Conservation (phyloP, 2,113 vertebrate species). For the Clarias gariepinus region DNA sequence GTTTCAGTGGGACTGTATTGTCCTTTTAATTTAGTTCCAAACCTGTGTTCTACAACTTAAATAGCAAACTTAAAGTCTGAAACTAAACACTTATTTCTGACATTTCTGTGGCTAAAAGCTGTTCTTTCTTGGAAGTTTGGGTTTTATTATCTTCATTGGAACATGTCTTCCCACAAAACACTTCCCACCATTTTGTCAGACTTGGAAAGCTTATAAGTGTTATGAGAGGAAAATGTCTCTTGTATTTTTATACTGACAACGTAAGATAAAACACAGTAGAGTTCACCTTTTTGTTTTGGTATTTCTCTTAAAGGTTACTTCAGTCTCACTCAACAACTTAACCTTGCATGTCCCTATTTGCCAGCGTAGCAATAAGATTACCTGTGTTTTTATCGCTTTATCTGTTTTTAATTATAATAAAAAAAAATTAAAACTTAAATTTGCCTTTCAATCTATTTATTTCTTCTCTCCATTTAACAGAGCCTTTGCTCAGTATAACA, state of each 20-base stretch:
- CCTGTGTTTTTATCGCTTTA: not conserved
- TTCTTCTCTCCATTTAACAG: slow-evolving; percentile 65
- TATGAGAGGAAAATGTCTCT: not conserved
- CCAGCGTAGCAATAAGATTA: not conserved
- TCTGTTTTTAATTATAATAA: not conserved
- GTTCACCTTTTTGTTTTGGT: not conserved
- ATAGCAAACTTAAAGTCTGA: not conserved
- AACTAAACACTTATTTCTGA: not conserved
- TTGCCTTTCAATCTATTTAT: not conserved
- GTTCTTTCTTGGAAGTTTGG: not conserved
- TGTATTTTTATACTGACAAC: not conserved
- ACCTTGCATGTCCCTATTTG: not conserved
- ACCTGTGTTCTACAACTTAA: not conserved
- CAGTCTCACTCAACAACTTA: not conserved
- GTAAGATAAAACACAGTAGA: not conserved
- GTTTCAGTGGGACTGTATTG: not conserved
- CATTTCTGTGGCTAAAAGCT: not conserved
- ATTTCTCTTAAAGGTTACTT: not conserved
- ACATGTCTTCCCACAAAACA: not conserved
- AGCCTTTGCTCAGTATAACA: slow-evolving; percentile 97
- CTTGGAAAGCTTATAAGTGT: not conserved
- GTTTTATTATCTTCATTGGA: not conserved
- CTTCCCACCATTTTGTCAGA: slow-evolving; percentile 4
- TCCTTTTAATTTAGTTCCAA: not conserved
- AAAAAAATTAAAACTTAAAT: not conserved